Evolutionary conservation across 2,888 invertebrate species (phyloP), one percentile per base, ranked within the genome.

Genomic region (Hirtodrosophila duncani): DNA sequence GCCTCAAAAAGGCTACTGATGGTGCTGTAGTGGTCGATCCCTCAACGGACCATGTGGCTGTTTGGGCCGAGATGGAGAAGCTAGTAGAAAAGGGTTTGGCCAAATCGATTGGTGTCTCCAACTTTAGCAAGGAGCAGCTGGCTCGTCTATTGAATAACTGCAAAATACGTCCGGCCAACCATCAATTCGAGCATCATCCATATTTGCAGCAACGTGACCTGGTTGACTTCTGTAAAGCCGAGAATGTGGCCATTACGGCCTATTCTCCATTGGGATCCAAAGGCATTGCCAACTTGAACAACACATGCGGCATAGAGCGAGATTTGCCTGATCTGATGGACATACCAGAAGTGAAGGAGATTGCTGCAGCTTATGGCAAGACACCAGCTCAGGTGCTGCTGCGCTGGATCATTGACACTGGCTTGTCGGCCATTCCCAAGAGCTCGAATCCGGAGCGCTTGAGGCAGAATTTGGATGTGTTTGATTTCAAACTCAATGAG

Each of bases 31-130:
- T 87, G 61, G 75, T 91, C 0, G 93, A 93, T 80, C 81, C 83
- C n/a, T 88, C 87, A 14, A 94, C 94, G 0, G 91, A 95, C 86
- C 91, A 92, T 64, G 70, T 91, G 11, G 92, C 91, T 20, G 88
- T 93, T 31, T 97, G 96, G 96, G 90, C 90, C 82, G 87, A 85
- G 49, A 86, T 89, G 87, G 89, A 89, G 63, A 83, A 84, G 3
- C 79, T 89, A 38, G 88, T 88, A 4, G 82, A 85, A 1, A 69
- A 81, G 1, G 95, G 95, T 0, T 88, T 91, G 11, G 88, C 92
- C 0, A 93, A 91, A 75, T 90, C 94, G 7, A 94, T 97, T 71
- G 97, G 97, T 0, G 83, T 97, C 3, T 97, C 96, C 0, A 97
- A 97, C 84, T 92, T 95, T 83, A 95, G 92, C 83, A 88, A 87